A percentile compares a stretch with the other conserved stretches of the same genome.
Conservation (phyloP, 2,797 vertebrate species). For the Anguilla obscura region DNA sequence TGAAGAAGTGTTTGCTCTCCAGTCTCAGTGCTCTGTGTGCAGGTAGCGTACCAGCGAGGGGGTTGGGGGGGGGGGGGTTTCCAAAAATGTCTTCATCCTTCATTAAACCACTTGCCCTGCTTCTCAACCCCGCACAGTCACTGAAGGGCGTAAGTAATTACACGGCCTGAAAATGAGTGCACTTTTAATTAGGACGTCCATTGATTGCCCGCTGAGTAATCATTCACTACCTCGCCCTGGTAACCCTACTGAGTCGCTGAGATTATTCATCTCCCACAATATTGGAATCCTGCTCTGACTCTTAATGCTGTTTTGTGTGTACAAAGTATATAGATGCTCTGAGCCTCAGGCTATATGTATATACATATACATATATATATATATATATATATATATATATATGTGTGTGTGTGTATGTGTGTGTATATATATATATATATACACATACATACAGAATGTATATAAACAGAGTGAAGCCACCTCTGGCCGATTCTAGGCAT, state of each 20-base stretch:
- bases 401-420: too few relatives aligned
- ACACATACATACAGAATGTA: too few relatives aligned
- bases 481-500: too few relatives aligned
- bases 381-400: too few relatives aligned
- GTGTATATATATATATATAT: too few relatives aligned
- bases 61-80: background rate
- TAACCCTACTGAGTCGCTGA: conserved; percentile 1
- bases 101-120: conserved; percentile 5
- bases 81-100: background rate
- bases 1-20: background rate
- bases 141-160: conserved; percentile 13
- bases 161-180: conserved; percentile 24
- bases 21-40: background rate
- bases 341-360: background rate
- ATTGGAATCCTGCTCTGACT: conserved; percentile 23
- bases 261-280: conserved; percentile 14
- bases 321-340: background rate
- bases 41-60: background rate
- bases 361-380: too few relatives aligned
- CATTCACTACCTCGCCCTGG: conserved; percentile 13
- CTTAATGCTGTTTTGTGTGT: conserved; percentile 21
- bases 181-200: conserved; percentile 39
- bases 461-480: too few relatives aligned
- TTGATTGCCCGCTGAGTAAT: conserved; percentile 25
- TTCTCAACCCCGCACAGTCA: conserved; percentile 1